These are phyloP conservation scores for Notoglanidium macrostoma DNA, from an alignment of 2,797 vertebrate species.

Conservation along the genomic window DNA sequence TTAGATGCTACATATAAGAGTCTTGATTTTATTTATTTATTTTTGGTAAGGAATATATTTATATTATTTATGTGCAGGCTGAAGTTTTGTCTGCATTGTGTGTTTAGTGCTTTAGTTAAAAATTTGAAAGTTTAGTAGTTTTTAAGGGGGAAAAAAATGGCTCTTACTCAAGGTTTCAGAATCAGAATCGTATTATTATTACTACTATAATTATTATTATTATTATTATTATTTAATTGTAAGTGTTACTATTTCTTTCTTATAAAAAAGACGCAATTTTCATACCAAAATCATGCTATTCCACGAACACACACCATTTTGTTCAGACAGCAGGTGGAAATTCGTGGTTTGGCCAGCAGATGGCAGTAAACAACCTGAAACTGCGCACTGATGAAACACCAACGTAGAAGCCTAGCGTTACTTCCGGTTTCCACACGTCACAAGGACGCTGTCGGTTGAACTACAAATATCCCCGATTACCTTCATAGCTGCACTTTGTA, in stretches of 20 bases:
- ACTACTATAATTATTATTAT: neutral
- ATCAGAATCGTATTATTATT: too few species aligned
- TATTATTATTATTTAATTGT: neutral
- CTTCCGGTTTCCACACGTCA: neutral
- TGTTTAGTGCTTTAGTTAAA: neutral
- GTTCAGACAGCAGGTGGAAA: neutral
- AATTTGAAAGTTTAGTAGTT: neutral
- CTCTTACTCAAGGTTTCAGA: neutral
- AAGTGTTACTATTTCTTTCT: neutral
- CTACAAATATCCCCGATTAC: neutral
- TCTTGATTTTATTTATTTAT: neutral
- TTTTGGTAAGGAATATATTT: constrained; percentile 12
- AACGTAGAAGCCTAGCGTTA: neutral
- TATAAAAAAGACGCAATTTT: neutral
- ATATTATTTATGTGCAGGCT: neutral
- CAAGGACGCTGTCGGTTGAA: neutral
- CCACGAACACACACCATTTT: neutral
- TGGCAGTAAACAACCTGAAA: neutral
- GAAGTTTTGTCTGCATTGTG: neutral
- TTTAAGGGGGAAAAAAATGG: neutral
- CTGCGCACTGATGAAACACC: neutral
- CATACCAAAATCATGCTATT: neutral
- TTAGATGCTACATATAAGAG: neutral
- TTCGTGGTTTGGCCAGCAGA: neutral
- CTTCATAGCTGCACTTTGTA: neutral